phyloP scores from a whole-genome alignment of 2,113 vertebrate genomes.

The Brachirus orientalis region DNA sequence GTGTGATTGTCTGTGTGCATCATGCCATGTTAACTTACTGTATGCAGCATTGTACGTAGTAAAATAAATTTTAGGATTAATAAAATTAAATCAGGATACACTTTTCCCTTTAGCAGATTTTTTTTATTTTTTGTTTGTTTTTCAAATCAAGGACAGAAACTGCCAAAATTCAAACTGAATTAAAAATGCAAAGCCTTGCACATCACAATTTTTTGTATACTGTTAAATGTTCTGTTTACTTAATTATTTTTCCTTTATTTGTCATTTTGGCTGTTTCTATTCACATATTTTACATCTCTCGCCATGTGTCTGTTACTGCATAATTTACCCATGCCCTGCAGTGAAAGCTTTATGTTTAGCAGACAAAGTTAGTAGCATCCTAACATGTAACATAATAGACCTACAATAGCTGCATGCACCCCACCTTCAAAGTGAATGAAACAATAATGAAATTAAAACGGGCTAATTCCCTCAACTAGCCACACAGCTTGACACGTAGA shows the following conservation, averaged over 20 bases:
- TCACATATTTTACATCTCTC: too few species aligned
- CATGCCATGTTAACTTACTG: conserved; percentile 45
- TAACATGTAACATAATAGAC: conserved; percentile 16
- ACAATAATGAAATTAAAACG: background rate
- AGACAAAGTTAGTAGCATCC: conserved; percentile 6
- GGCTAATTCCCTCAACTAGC: background rate
- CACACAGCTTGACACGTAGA: background rate
- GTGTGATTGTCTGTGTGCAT: conserved; percentile 36
- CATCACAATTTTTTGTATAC: too few species aligned
- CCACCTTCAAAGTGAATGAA: conserved; percentile 2
- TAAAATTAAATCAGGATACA: conserved; percentile 57
- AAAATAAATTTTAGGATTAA: conserved; percentile 57
- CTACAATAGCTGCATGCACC: conserved; percentile 18
- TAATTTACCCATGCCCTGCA: background rate
- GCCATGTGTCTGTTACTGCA: too few species aligned
- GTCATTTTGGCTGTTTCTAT: too few species aligned
- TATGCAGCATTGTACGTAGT: conserved; percentile 50
- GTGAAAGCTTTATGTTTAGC: too few species aligned
- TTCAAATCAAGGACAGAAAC: background rate
- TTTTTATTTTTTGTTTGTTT: background rate
- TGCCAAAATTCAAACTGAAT: background rate
- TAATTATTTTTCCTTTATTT: too few species aligned
- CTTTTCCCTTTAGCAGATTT: conserved; percentile 30
- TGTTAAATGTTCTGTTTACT: too few species aligned
- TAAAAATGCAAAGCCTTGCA: too few species aligned